A percentile compares a stretch with the other conserved stretches of the same genome.
Conservation (phyloP, 2,888 invertebrate species). For the Liopterus haemorrhoidalis region DNA sequence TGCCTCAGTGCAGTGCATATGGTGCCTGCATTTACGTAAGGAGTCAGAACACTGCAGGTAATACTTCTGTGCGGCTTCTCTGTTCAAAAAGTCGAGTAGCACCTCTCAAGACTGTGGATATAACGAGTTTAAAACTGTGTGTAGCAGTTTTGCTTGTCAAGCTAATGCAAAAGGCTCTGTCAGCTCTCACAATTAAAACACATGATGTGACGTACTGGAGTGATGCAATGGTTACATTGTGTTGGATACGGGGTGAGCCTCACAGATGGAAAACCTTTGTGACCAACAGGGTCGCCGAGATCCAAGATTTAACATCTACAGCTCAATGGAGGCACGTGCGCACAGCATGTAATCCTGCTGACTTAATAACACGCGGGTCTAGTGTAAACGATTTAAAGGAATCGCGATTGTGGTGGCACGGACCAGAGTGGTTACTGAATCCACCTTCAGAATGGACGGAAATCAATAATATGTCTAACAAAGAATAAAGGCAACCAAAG, state of each 20-base stretch:
- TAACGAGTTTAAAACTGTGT: slow-evolving; percentile 33
- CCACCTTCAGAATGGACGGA: no score
- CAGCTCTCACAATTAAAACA: slow-evolving; percentile 12
- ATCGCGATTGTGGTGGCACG: no score
- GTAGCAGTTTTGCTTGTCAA: slow-evolving; percentile 29
- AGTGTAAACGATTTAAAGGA: no score
- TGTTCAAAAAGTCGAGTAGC: slow-evolving; percentile 35
- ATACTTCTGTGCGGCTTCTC: no score
- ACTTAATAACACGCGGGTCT: no score
- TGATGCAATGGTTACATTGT: slow-evolving; percentile 32
- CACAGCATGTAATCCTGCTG: no score
- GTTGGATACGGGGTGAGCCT: slow-evolving; percentile 29
- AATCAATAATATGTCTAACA: no score
- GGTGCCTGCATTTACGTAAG: slow-evolving; percentile 30
- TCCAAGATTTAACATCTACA: no score
- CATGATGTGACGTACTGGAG: slow-evolving; percentile 26
- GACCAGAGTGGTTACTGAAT: no score
- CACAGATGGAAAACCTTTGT: slow-evolving; percentile 31
- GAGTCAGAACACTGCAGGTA: no score
- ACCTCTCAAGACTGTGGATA: slow-evolving; percentile 30
- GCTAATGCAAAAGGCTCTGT: slow-evolving; percentile 14
- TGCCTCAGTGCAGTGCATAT: slow-evolving; percentile 28
- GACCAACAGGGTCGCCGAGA: slow-evolving; percentile 29
- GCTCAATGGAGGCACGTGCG: no score
- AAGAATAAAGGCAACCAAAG: no score